Percentiles rank a stretch among this genome's conserved stretches.
Conservation (phyloP, 2,113 vertebrate species). For the Tetraodon nigroviridis region DNA sequence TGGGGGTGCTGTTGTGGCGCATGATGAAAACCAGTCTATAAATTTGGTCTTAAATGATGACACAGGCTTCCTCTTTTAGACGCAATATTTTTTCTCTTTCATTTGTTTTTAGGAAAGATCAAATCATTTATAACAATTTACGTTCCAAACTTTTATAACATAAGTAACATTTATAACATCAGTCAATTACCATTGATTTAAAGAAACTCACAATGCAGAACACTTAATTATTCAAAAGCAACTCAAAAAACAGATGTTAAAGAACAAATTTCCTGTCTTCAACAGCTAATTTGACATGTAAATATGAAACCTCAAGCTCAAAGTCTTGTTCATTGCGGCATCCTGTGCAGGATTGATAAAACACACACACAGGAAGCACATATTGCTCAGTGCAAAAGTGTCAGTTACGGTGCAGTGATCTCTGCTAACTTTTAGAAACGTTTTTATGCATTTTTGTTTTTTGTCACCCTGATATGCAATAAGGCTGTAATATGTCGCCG, state of each 20-base stretch:
- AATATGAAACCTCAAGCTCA: constrained; percentile 43
- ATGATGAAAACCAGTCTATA: neutral
- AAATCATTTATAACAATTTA: neutral
- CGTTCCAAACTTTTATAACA: neutral
- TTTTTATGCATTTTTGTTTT: constrained; percentile 1
- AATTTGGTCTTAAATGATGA: neutral
- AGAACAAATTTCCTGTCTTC: neutral
- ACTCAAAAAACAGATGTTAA: neutral
- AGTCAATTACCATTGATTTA: neutral
- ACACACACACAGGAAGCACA: constrained; percentile 61
- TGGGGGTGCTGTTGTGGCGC: constrained; percentile 15
- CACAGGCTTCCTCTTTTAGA: neutral
- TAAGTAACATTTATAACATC: neutral
- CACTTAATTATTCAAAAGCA: neutral
- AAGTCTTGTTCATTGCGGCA: constrained; percentile 35
- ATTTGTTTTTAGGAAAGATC: neutral
- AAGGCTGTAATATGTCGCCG: neutral
- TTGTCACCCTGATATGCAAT: neutral
- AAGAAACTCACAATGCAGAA: neutral
- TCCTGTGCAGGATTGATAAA: constrained; percentile 57
- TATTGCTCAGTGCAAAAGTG: constrained; percentile 30
- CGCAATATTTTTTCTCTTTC: neutral
- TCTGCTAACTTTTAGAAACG: constrained; percentile 3
- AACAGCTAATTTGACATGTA: neutral
- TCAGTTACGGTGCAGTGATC: constrained; percentile 10